Evolutionary conservation across 2,888 invertebrate genomes (phyloP), one percentile per base, ranked within the genome.

Genomic region (Eulithis testata): DNA sequence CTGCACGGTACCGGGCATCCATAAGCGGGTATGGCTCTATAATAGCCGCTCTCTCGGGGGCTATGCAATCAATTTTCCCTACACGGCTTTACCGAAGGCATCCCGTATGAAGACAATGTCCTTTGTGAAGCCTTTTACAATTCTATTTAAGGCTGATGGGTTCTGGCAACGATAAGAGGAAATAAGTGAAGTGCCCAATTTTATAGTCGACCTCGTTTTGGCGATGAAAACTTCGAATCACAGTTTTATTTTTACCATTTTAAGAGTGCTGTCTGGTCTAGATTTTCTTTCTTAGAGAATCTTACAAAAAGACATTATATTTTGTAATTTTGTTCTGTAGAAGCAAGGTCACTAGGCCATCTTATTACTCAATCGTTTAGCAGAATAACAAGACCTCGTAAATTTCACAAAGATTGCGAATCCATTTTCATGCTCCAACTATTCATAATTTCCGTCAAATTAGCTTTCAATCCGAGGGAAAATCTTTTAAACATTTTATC

Each of bases 1-100:
- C 63, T 60, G 12, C n/a, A 9, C n/a, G 67, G 66, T 69, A 52
- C 65, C 63, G 69, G 73, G 65, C 70, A 73, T 68, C 78, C 73
- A 78, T 76, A 75, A 76, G 74, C 72, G 68, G 62, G 72, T 70
- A 79, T 70, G 69, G 70, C 69, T 72, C 71, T 67, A 63, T 78
- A 79, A 79, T 79, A 70, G 78, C 66, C 70, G 60, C 69, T 66
- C 73, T 68, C 68, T 43, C 49, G 71, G 72, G 74, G 68, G 55
- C 63, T 55, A 54, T 65, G 69, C 76, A 73, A 79, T 77, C 76
- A 76, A 78, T 79, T 79, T 69, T 62, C 68, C 65, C 55, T 62
- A 60, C 59, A 54, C 27, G 51, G 62, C 70, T 65, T 49, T 65
- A 60, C 62, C 52, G 54, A 31, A 62, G 44, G 47, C 55, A 43